These are phyloP conservation scores for Callosobruchus maculatus DNA, from an alignment of 2,888 invertebrate species.

Conservation along the genomic window DNA sequence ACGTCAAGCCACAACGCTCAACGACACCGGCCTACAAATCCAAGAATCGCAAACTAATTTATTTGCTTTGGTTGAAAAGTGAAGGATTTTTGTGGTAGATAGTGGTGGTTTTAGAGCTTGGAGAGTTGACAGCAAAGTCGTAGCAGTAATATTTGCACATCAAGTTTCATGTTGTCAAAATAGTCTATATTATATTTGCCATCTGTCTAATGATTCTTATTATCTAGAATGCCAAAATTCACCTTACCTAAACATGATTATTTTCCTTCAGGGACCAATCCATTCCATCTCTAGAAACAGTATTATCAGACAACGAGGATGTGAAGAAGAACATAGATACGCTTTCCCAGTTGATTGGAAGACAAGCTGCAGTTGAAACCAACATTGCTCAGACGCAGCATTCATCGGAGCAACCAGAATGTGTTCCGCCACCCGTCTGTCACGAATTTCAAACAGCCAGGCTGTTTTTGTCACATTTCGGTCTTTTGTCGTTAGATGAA, in stretches of 20 bases:
- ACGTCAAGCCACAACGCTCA: too few relatives aligned
- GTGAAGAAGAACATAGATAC: slow-evolving; percentile 56
- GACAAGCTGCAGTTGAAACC: slow-evolving; percentile 56
- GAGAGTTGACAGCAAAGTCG: too few relatives aligned
- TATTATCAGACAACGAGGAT: slow-evolving; percentile 57
- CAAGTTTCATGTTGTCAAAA: too few relatives aligned
- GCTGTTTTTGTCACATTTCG: slow-evolving; percentile 92
- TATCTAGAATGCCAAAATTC: not conserved
- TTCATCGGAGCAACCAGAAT: slow-evolving; percentile 56
- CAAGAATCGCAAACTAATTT: too few relatives aligned
- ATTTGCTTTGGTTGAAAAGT: too few relatives aligned
- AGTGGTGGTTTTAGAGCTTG: too few relatives aligned
- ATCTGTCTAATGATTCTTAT: too few relatives aligned
- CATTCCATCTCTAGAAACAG: slow-evolving; percentile 82
- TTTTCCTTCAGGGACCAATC: slow-evolving; percentile 70
- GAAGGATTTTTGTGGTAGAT: too few relatives aligned
- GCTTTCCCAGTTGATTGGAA: slow-evolving; percentile 68
- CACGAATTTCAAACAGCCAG: slow-evolving; percentile 95
- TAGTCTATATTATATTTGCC: too few relatives aligned
- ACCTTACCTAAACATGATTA: too few relatives aligned
- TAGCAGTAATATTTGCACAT: too few relatives aligned
- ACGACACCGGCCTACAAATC: too few relatives aligned
- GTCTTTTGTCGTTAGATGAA: slow-evolving; percentile 69
- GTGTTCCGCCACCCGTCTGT: slow-evolving; percentile 74
- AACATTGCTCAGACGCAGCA: slow-evolving; percentile 34